phyloP scores from a whole-genome alignment of 2,888 invertebrate genomes.

The Frankliniella intonsa region DNA sequence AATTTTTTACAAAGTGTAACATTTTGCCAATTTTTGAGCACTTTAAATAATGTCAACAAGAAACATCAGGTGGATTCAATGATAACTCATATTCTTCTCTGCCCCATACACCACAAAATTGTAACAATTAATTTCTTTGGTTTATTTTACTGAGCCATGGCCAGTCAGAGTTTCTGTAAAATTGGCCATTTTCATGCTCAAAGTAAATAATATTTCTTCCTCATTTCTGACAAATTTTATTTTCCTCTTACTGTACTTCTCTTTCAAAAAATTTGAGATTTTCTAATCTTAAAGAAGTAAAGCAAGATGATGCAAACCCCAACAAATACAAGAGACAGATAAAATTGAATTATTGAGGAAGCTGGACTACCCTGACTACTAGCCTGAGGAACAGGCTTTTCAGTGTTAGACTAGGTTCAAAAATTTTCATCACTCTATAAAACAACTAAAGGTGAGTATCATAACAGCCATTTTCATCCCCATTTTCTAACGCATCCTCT shows the following conservation, averaged over 20 bases:
- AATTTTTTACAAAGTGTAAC: neutral
- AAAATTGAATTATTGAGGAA: neutral
- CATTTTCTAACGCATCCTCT: neutral
- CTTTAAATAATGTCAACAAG: neutral
- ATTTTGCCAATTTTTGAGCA: neutral
- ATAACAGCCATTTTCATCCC: constrained; percentile 15
- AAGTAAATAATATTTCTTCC: no score
- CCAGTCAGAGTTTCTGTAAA: no score
- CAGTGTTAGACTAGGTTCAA: constrained; percentile 8
- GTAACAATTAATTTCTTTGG: no score
- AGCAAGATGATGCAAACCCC: neutral
- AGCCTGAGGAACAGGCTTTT: neutral
- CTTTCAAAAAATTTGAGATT: neutral
- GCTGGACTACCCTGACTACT: neutral
- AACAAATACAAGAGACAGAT: neutral
- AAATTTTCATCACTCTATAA: neutral
- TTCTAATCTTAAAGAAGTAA: neutral
- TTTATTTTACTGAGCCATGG: no score
- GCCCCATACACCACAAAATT: no score
- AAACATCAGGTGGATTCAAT: neutral
- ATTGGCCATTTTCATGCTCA: no score
- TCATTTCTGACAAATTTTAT: neutral
- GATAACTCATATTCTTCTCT: no score
- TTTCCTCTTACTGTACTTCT: neutral
- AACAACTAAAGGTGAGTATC: neutral